Conservation (phyloP, 2,113 vertebrate species). For the Clarias magur region DNA sequence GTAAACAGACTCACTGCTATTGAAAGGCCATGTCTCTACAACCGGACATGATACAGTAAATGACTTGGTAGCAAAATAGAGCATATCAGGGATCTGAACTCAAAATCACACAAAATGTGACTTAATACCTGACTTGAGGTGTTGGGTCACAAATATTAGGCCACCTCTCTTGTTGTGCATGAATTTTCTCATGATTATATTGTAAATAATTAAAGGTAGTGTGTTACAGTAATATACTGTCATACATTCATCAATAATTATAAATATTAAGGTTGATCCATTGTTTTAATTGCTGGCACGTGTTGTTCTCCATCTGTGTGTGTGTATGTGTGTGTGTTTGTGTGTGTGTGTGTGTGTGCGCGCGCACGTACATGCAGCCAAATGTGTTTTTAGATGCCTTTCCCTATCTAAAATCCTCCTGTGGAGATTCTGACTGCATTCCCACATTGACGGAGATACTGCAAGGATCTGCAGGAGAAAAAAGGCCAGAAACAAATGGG, state of each 20-base stretch:
- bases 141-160: too few species aligned
- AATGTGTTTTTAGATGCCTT: constrained; percentile 68
- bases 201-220: neutral
- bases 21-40: too few species aligned
- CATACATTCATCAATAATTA: neutral
- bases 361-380: constrained; percentile 51
- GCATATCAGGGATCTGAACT: too few species aligned
- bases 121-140: too few species aligned
- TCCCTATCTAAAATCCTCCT: constrained; percentile 50
- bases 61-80: too few species aligned
- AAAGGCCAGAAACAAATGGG: constrained; percentile 55
- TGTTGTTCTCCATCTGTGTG: neutral
- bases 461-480: constrained; percentile 36
- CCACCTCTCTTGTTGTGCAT: too few species aligned
- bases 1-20: too few species aligned
- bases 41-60: too few species aligned
- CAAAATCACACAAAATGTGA: too few species aligned
- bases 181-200: too few species aligned
- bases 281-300: neutral
- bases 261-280: neutral
- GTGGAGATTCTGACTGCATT: constrained; percentile 51
- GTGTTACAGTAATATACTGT: neutral
- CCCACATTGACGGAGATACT: constrained; percentile 70
- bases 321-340: neutral
- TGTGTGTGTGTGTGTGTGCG: constrained; percentile 29